Base-by-base conservation (phyloP, 2,888 invertebrate genomes). In the Harpagoxenus sublaevis region DNA sequence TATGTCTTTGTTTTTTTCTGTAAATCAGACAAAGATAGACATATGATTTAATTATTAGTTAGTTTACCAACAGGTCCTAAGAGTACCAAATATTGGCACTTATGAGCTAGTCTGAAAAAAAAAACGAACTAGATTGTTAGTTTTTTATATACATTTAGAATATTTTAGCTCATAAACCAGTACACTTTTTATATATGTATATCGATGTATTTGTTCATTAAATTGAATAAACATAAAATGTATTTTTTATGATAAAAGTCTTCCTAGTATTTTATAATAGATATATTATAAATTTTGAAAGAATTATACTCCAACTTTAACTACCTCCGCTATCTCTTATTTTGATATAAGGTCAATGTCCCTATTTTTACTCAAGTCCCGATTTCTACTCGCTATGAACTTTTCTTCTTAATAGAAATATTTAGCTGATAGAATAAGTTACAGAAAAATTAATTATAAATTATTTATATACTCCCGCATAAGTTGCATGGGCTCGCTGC, bases 101-200 rank as follows among this genome's bases (percentile, higher is more conserved):
- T 63, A n/a, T 63, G 35, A 35, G 18, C 28, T 5, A 55, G n/a
- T 51, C n/a, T 10, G 48, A 51, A 70, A n/a, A 48, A 48, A 23
- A 23, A 57, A 45, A 42, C 0, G 0, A 8, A 8, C 3, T 31
- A 62, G 18, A 35, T 51, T 66, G 2, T 10, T 63, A n/a, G 5
- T n/a, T 68, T 66, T 75, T 39, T 39, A 51, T 48, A 48, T n/a
- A 75, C n/a, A 74, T 77, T 39, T 51, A 68, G 8, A 68, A 28
- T 68, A 42, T 12, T 53, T 68, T 70, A 68, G 23, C 3, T 35
- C n/a, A 51, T 48, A 77, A 1, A 53, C 9, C 53, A 55, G 0
- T 9, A 39, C 39, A 28, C 35, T 35, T 35, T 6, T n/a, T 62
- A 9, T 31, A 75, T 31, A 75, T 48, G 31, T 31, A 48, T 31